Evolutionary conservation across 2,113 vertebrate genomes (phyloP).

Genomic region (Microcebus jonahi): DNA sequence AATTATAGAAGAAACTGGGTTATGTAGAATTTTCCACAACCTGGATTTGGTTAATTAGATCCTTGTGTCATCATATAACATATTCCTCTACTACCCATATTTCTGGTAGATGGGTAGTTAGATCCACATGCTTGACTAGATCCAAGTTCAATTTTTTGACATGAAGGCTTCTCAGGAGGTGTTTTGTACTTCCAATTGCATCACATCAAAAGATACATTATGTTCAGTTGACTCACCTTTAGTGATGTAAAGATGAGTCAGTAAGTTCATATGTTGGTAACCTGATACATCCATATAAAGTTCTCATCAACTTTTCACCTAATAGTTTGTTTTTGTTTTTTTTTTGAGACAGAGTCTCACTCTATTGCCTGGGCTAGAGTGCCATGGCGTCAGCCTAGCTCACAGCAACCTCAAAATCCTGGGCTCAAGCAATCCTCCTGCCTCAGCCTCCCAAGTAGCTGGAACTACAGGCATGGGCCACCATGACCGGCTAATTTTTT

Average conservation of each 20-base stretch:
- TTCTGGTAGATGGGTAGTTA: not conserved
- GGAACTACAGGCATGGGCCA: no score
- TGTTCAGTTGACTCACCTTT: not conserved
- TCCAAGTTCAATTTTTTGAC: not conserved
- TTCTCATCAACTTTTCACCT: not conserved
- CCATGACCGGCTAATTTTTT: no score
- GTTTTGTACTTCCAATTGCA: not conserved
- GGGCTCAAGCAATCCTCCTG: no score
- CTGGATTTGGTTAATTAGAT: slow-evolving; percentile 25
- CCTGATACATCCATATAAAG: not conserved
- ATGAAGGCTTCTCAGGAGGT: not conserved
- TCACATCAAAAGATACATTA: not conserved
- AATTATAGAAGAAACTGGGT: not conserved
- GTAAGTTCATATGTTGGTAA: not conserved
- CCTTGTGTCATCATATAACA: not conserved
- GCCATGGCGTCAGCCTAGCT: no score
- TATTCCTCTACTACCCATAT: not conserved
- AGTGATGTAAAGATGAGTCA: not conserved
- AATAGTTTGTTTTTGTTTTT: not conserved
- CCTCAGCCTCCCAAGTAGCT: no score
- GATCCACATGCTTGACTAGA: not conserved
- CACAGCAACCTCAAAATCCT: no score
- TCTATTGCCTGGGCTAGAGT: no score
- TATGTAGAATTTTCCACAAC: not conserved
- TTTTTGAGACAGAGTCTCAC: no score